These are phyloP conservation scores for Apamea epomidion DNA, from an alignment of 2,888 invertebrate species.

Conservation along the genomic window DNA sequence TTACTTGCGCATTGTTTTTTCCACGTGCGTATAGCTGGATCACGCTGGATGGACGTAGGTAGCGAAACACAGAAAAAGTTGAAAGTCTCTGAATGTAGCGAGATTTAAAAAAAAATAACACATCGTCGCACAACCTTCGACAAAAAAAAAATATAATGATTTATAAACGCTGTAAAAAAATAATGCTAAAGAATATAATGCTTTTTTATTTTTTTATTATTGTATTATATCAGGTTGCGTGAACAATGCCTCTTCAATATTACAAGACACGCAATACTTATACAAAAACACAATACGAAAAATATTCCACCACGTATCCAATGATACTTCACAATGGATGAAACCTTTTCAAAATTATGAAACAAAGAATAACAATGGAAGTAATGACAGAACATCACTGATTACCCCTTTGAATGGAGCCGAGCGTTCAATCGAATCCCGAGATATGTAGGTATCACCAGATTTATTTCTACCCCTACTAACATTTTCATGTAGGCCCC, in stretches of 20 bases:
- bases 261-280: constrained; percentile 15
- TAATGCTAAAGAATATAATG: too few species aligned
- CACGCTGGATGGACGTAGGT: too few species aligned
- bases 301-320: constrained; percentile 5
- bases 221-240: constrained; percentile 21
- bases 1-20: too few species aligned
- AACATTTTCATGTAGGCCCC: not conserved
- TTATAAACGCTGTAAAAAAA: too few species aligned
- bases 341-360: constrained; percentile 21
- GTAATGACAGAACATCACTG: constrained; percentile 20
- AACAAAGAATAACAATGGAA: constrained; percentile 21
- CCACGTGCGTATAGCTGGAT: too few species aligned
- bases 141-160: too few species aligned
- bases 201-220: too few species aligned
- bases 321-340: constrained; percentile 1
- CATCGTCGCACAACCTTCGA: too few species aligned
- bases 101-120: too few species aligned
- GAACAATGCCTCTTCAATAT: constrained; percentile 31
- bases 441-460: not conserved
- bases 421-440: constrained; percentile 16
- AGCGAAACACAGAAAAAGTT: too few species aligned
- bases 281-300: constrained; percentile 15
- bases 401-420: not conserved
- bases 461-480: not conserved
- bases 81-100: too few species aligned